Percentiles rank a stretch among this genome's conserved stretches.
Evolutionary conservation across 64 coral and sea anemone species (phyloP).

Genomic region (Actinia tenebrosa): DNA sequence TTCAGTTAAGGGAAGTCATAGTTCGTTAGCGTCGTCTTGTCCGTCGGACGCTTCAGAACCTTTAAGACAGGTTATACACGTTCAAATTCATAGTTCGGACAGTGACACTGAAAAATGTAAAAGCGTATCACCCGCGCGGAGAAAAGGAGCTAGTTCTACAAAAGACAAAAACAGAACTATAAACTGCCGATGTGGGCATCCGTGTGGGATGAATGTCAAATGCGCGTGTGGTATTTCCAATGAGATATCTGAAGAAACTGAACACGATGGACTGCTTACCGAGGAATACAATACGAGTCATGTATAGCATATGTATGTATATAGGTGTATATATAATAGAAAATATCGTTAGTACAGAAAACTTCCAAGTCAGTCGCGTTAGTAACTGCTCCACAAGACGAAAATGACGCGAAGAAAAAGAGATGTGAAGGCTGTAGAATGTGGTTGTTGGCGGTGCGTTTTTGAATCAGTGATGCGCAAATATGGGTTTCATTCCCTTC

Average conservation of each 20-base stretch:
- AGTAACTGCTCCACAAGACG: neutral
- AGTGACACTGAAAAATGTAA: slow-evolving; percentile 74
- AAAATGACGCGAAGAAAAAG: neutral
- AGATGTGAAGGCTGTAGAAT: neutral
- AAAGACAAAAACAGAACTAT: neutral
- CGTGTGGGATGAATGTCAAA: slow-evolving; percentile 3
- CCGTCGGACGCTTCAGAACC: slow-evolving; percentile 50
- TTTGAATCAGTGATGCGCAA: too few relatives aligned
- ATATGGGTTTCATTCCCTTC: too few relatives aligned
- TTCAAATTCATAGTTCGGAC: slow-evolving; percentile 73
- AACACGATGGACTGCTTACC: slow-evolving; percentile 3
- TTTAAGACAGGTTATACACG: slow-evolving; percentile 62
- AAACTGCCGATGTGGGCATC: neutral
- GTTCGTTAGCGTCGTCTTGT: slow-evolving; percentile 64
- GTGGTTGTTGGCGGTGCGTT: too few relatives aligned
- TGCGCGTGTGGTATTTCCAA: neutral
- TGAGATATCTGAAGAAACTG: slow-evolving; percentile 19
- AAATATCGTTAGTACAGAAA: neutral
- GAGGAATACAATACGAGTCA: neutral
- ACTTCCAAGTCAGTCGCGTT: neutral
- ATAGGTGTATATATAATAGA: slow-evolving; percentile 14
- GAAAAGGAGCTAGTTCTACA: slow-evolving; percentile 10
- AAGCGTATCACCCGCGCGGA: slow-evolving; percentile 14
- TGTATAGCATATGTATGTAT: slow-evolving; percentile 17
- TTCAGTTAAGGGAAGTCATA: slow-evolving; percentile 70